phyloP scores from a whole-genome alignment of 2,888 invertebrate species.

The Hipparchia semele region DNA sequence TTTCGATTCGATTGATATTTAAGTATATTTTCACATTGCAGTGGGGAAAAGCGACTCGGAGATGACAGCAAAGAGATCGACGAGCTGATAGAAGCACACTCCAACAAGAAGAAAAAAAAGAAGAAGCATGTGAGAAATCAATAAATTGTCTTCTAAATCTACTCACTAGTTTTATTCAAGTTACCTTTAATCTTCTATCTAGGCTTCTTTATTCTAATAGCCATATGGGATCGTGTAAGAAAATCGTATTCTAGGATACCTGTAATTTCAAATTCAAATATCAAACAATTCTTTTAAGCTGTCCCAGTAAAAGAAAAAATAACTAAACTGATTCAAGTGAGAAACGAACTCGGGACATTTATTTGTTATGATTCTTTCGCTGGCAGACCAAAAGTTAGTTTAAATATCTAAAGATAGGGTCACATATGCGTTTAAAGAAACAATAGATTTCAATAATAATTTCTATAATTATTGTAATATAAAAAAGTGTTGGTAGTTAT shows the following conservation, averaged over 20 bases:
- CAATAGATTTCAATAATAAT: constrained; percentile 78
- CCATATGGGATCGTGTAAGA: too few relatives aligned
- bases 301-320: too few relatives aligned
- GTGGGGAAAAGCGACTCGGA: constrained; percentile 74
- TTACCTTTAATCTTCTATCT: not conserved
- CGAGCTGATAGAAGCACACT: constrained; percentile 70
- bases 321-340: too few relatives aligned
- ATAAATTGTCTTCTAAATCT: constrained; percentile 44
- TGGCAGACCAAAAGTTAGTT: too few relatives aligned
- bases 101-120: constrained; percentile 74
- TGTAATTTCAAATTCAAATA: too few relatives aligned
- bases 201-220: too few relatives aligned
- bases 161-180: constrained; percentile 11
- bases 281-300: too few relatives aligned
- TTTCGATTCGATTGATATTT: too few relatives aligned
- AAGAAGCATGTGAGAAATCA: constrained; percentile 70
- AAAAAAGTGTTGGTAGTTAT: constrained; percentile 83
- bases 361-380: too few relatives aligned
- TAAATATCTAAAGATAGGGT: not conserved
- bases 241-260: too few relatives aligned
- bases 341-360: too few relatives aligned
- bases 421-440: constrained; percentile 49
- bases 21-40: not conserved
- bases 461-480: constrained; percentile 85
- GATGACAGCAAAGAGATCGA: constrained; percentile 77